These are phyloP conservation scores for Drosophila ficusphila DNA, from an alignment of 1,140 invertebrate species.

Conservation along the genomic window DNA sequence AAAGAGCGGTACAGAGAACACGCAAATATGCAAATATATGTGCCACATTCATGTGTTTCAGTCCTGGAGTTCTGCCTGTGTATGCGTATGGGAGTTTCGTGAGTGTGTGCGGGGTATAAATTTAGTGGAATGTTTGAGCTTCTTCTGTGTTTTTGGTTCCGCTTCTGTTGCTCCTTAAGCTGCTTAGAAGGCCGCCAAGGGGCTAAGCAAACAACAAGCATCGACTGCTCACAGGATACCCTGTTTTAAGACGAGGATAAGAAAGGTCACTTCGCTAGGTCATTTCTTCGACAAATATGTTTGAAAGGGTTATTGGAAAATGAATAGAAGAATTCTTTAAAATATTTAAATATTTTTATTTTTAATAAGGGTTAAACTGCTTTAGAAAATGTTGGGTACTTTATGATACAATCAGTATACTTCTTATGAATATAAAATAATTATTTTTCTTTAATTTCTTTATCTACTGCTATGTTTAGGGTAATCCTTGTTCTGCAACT, in stretches of 20 bases:
- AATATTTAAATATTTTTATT: too few relatives aligned
- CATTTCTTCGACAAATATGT: too few relatives aligned
- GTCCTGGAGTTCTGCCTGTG: conserved; percentile 19
- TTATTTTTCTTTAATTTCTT: accelerated
- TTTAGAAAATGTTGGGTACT: too few relatives aligned
- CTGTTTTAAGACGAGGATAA: conserved; percentile 17
- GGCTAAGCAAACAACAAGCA: conserved; percentile 71
- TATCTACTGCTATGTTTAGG: neutral
- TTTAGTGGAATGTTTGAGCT: conserved; percentile 43
- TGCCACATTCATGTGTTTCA: conserved; percentile 44
- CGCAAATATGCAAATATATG: conserved; percentile 78
- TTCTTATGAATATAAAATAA: too few relatives aligned
- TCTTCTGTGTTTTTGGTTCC: conserved; percentile 31
- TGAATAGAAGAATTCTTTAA: neutral
- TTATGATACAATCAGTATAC: too few relatives aligned
- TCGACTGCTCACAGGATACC: conserved; percentile 36
- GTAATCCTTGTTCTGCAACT: neutral
- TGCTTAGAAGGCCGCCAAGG: conserved; percentile 66
- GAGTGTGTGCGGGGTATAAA: conserved; percentile 31
- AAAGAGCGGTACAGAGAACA: conserved; percentile 62
- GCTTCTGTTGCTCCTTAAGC: conserved; percentile 65
- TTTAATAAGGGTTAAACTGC: too few relatives aligned
- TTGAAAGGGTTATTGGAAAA: too few relatives aligned
- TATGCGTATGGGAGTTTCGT: too few relatives aligned
- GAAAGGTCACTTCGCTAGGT: neutral